These are phyloP conservation scores for Empis livida DNA, from an alignment of 2,888 invertebrate species.

Conservation along the genomic window DNA sequence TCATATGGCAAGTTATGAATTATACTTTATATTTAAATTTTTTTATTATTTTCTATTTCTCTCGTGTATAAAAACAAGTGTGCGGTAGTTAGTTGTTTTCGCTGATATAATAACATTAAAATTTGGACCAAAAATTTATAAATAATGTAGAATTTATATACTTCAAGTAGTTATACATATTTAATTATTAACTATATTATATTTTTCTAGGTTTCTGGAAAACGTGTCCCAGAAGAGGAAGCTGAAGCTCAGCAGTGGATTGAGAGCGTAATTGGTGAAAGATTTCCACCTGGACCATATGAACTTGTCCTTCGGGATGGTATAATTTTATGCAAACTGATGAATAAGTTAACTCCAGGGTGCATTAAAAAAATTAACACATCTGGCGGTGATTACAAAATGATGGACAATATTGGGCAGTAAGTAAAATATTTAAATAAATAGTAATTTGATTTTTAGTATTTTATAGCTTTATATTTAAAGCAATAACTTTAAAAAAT, in stretches of 20 bases:
- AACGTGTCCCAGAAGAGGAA: constrained; percentile 67
- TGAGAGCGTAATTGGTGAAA: constrained; percentile 64
- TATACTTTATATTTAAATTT: no score
- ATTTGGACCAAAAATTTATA: no score
- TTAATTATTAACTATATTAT: neutral
- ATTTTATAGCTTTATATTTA: no score
- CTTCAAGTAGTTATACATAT: no score
- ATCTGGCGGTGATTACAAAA: constrained; percentile 81
- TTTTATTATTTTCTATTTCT: no score
- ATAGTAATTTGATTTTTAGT: neutral
- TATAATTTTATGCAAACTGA: constrained; percentile 73
- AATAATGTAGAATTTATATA: no score
- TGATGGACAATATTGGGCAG: constrained; percentile 93
- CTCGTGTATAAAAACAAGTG: no score
- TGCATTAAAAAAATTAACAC: constrained; percentile 72
- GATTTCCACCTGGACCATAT: constrained; percentile 53
- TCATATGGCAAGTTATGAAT: no score
- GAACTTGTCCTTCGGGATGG: constrained; percentile 75
- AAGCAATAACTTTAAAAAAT: no score
- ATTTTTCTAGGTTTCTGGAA: constrained; percentile 58
- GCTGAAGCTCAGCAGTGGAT: constrained; percentile 76
- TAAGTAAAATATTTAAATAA: constrained; percentile 39
- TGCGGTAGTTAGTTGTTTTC: no score
- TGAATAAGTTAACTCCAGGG: constrained; percentile 80
- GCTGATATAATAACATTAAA: no score